Evolutionary conservation across 2,113 vertebrate genomes (phyloP).

Genomic region (Dolichallabes microphthalmus): DNA sequence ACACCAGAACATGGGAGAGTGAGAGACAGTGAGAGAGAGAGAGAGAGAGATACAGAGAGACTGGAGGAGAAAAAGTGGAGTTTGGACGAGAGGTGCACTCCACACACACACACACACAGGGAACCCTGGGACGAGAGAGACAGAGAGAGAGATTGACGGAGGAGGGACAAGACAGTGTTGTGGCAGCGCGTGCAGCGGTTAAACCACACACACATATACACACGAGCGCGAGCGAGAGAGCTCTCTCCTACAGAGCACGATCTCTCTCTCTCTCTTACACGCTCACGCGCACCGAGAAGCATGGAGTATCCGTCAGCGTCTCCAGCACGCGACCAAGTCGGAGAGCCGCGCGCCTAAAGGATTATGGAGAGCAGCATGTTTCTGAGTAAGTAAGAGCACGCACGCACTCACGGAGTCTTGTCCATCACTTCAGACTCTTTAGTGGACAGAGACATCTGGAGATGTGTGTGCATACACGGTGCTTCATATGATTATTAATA

Average conservation of each 20-base stretch:
- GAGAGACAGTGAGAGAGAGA: background rate
- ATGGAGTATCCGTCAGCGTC: slow-evolving; percentile 25
- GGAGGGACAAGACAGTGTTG: slow-evolving; percentile 37
- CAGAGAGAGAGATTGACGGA: slow-evolving; percentile 33
- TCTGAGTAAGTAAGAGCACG: slow-evolving; percentile 86
- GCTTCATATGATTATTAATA: background rate
- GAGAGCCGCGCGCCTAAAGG: slow-evolving; percentile 79
- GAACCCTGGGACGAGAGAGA: slow-evolving; percentile 21
- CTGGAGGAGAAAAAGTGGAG: slow-evolving; percentile 14
- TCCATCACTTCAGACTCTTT: background rate
- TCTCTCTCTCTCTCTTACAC: background rate
- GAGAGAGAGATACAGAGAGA: slow-evolving; percentile 7
- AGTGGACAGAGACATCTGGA: background rate
- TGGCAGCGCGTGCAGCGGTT: slow-evolving; percentile 21
- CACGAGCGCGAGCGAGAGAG: background rate
- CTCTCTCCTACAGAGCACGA: slow-evolving; percentile 1
- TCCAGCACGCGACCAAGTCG: slow-evolving; percentile 69
- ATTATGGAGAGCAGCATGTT: slow-evolving; percentile 96
- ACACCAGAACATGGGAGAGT: slow-evolving; percentile 11
- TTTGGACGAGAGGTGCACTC: background rate
- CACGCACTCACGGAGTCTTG: background rate
- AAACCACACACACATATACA: slow-evolving; percentile 31
- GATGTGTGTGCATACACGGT: background rate
- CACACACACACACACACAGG: slow-evolving; percentile 19
- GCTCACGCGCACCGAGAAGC: background rate